A percentile compares a stretch with the other conserved stretches of the same genome.
Evolutionary conservation across 2,797 vertebrate genomes (phyloP).

Genomic region (Smutsia gigantea): DNA sequence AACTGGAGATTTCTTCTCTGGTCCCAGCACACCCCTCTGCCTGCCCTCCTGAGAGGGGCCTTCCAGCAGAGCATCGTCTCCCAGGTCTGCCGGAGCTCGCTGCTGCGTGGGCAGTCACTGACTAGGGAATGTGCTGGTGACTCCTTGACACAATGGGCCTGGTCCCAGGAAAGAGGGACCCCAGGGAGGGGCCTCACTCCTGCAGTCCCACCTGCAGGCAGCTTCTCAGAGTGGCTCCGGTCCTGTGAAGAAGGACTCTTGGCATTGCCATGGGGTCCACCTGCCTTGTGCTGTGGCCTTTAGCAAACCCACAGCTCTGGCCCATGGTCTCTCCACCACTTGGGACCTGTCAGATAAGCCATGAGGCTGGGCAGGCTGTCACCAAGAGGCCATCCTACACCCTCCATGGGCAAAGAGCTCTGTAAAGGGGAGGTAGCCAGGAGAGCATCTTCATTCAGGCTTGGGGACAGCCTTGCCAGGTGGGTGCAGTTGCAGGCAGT

Average conservation of each 20-base stretch:
- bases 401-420: background rate
- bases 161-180: background rate
- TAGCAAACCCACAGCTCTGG: background rate
- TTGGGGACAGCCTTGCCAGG: background rate
- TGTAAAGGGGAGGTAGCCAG: background rate
- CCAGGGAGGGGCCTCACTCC: background rate
- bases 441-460: background rate
- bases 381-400: background rate
- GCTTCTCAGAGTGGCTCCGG: background rate
- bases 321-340: background rate
- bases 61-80: background rate
- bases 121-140: background rate
- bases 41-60: background rate
- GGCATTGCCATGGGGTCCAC: background rate
- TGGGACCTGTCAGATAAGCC: background rate
- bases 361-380: background rate
- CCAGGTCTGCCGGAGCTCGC: background rate
- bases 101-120: fast-evolving
- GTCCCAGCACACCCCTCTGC: background rate
- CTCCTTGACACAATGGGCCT: background rate
- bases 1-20: background rate
- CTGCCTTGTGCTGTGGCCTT: background rate
- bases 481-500: background rate
- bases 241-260: background rate
- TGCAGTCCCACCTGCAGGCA: background rate